These are phyloP conservation scores for Hipposideros larvatus DNA, from an alignment of 2,797 vertebrate genomes.

Conservation along the genomic window DNA sequence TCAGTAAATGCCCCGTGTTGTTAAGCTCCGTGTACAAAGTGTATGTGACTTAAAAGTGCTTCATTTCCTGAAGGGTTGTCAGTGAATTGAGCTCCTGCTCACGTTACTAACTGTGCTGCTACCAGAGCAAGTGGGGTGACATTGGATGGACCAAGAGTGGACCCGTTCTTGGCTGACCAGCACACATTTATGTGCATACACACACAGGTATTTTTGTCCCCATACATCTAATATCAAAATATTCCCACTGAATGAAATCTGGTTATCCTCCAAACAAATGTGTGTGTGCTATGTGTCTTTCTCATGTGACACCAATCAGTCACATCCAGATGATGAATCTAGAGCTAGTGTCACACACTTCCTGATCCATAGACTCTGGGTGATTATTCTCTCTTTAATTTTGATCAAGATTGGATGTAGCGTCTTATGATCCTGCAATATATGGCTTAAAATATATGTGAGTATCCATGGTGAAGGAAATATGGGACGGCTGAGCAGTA, in stretches of 20 bases:
- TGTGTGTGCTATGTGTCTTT: neutral
- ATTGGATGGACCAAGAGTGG: neutral
- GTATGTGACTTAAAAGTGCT: conserved; percentile 16
- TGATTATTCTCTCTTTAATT: neutral
- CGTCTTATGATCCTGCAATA: neutral
- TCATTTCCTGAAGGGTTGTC: neutral
- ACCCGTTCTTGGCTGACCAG: neutral
- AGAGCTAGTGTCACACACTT: neutral
- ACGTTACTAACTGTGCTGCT: neutral
- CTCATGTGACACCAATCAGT: neutral
- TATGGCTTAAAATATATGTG: neutral
- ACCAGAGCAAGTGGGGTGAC: neutral
- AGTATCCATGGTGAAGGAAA: neutral
- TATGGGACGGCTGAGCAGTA: neutral
- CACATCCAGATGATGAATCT: neutral
- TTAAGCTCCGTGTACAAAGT: conserved; percentile 48
- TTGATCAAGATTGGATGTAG: neutral
- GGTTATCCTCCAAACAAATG: neutral
- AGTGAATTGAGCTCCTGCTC: neutral
- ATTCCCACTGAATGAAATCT: neutral
- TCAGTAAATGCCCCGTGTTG: neutral
- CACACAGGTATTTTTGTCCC: neutral
- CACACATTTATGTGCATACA: neutral
- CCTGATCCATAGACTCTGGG: neutral
- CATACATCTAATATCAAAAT: neutral